Evolutionary conservation across 2,797 vertebrate species (phyloP).

Genomic region (Rhyacichthys aspro): DNA sequence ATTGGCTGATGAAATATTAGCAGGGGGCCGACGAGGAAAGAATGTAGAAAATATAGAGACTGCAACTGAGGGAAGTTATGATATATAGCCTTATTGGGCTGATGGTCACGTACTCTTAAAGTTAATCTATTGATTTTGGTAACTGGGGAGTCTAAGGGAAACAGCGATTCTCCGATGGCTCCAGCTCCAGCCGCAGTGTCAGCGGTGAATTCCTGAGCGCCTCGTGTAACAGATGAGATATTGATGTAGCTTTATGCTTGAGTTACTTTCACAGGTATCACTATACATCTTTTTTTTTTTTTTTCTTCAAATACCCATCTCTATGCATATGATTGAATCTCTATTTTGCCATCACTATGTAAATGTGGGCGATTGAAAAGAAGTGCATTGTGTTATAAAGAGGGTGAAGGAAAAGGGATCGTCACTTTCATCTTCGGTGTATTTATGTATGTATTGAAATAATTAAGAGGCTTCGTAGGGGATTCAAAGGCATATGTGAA

Average conservation of each 20-base stretch:
- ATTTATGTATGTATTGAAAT: constrained; percentile 8
- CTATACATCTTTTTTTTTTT: constrained; percentile 11
- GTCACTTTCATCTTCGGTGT: constrained; percentile 3
- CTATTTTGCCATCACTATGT: not conserved
- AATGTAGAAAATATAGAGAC: not conserved
- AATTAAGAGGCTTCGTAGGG: constrained; percentile 2
- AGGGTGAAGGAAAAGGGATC: not conserved
- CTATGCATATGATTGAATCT: constrained; percentile 11
- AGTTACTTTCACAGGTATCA: constrained; percentile 25
- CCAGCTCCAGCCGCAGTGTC: not conserved
- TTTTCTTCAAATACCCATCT: not conserved
- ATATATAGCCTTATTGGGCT: not conserved
- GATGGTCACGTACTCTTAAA: constrained; percentile 3
- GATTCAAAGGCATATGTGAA: constrained; percentile 8
- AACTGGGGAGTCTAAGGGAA: constrained; percentile 5
- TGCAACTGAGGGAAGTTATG: not conserved
- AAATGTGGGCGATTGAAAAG: constrained; percentile 13
- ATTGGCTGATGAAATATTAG: no score
- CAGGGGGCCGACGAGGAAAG: not conserved
- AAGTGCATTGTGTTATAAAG: not conserved
- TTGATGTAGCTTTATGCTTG: constrained; percentile 10
- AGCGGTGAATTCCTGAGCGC: constrained; percentile 1
- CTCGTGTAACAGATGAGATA: constrained; percentile 26
- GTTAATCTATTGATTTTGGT: constrained; percentile 7
- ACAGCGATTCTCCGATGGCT: not conserved